Evolutionary conservation across 2,797 vertebrate species (phyloP).

Genomic region (Falco naumanni): DNA sequence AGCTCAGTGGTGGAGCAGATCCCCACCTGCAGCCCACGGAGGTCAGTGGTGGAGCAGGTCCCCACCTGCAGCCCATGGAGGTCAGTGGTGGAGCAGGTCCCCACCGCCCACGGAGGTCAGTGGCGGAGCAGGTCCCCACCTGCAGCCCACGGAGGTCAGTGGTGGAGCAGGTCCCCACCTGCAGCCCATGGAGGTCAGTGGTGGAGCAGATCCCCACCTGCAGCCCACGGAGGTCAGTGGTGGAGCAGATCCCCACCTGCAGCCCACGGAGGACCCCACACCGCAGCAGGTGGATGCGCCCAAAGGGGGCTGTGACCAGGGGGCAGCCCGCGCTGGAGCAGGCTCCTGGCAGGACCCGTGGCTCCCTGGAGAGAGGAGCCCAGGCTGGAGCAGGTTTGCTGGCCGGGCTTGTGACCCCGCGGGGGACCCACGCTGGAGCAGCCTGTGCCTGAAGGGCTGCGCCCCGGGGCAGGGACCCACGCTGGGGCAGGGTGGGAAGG

Average conservation of each 20-base stretch:
- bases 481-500: background rate
- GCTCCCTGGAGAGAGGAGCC: background rate
- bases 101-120: too few species aligned
- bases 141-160: too few species aligned
- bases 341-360: background rate
- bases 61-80: too few species aligned
- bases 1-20: background rate
- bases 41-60: too few species aligned
- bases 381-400: background rate
- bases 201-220: too few species aligned
- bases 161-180: too few species aligned
- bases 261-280: accelerated
- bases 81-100: too few species aligned
- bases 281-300: too few species aligned
- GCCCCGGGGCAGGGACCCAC: background rate
- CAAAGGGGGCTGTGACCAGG: background rate
- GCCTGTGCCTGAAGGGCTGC: background rate
- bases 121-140: too few species aligned
- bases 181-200: too few species aligned
- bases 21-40: background rate
- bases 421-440: background rate
- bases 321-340: background rate
- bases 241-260: background rate
- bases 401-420: background rate
- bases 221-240: background rate